A percentile compares a stretch with the other conserved stretches of the same genome.
Evolutionary conservation across 2,797 vertebrate species (phyloP).

Genomic region (Okamejei kenojei): DNA sequence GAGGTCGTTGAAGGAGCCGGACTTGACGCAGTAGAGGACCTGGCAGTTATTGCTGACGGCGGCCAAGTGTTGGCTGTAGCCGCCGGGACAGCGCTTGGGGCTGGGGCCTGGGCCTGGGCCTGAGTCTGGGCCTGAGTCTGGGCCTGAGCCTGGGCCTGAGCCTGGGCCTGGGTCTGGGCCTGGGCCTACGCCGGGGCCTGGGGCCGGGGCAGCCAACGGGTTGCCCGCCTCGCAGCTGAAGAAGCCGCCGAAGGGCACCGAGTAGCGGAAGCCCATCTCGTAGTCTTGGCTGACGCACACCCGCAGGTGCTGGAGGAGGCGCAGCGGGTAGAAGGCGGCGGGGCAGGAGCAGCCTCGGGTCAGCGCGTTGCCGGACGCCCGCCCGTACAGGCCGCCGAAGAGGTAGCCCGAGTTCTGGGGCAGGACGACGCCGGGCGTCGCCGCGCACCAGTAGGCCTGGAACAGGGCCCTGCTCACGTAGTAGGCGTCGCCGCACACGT

Average conservation of each 20-base stretch:
- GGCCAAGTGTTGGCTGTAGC: slow-evolving; percentile 78
- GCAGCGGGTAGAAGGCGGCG: slow-evolving; percentile 50
- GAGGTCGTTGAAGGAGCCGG: slow-evolving; percentile 66
- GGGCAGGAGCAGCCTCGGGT: slow-evolving; percentile 69
- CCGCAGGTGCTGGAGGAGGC: slow-evolving; percentile 20
- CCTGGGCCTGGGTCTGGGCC: neutral
- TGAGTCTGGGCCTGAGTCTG: too few species aligned
- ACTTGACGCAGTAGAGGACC: slow-evolving; percentile 74
- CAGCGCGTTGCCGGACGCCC: slow-evolving; percentile 54
- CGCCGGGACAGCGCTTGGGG: slow-evolving; percentile 62
- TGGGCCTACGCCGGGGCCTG: neutral
- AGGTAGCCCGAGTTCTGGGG: slow-evolving; percentile 62
- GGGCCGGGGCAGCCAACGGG: slow-evolving; percentile 50
- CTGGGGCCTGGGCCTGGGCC: neutral
- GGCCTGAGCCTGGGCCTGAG: too few species aligned
- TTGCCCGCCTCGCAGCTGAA: slow-evolving; percentile 78
- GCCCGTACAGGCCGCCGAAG: slow-evolving; percentile 77
- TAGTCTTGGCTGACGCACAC: slow-evolving; percentile 76
- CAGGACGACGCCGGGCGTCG: slow-evolving; percentile 39
- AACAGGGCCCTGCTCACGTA: slow-evolving; percentile 62
- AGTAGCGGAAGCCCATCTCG: slow-evolving; percentile 55
- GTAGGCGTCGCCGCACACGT: slow-evolving; percentile 62
- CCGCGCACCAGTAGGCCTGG: slow-evolving; percentile 68
- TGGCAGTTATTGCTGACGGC: slow-evolving; percentile 78
- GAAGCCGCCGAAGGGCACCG: slow-evolving; percentile 76